Evolutionary conservation across 2,888 invertebrate species (phyloP).

Genomic region (Isoperla grammatica): DNA sequence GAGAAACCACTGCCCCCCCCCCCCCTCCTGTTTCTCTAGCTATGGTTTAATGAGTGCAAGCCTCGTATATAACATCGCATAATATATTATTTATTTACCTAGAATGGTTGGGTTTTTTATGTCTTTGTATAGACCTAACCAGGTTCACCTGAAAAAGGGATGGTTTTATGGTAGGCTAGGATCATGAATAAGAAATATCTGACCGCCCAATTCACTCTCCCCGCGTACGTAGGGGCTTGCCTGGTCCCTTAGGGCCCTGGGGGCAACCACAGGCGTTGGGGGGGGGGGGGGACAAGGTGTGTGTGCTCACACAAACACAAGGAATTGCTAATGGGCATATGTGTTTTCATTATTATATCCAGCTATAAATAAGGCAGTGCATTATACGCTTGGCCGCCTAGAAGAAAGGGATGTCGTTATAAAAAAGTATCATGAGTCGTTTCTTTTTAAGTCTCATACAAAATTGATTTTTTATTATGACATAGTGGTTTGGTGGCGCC

Average conservation of each 20-base stretch:
- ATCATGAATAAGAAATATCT: conserved; percentile 26
- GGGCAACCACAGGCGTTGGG: conserved; percentile 1
- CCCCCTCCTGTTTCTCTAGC: no score
- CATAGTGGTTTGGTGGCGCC: no score
- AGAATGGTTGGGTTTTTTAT: not conserved
- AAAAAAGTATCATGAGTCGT: no score
- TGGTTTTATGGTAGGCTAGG: conserved; percentile 14
- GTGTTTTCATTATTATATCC: conserved; percentile 4
- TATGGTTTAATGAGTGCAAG: conserved; percentile 7
- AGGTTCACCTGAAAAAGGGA: conserved; percentile 6
- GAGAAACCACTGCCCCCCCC: no score
- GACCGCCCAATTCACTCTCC: conserved; percentile 21
- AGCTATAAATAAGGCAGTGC: not conserved
- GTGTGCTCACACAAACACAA: not conserved
- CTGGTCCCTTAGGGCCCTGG: not conserved
- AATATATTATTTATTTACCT: conserved; percentile 15
- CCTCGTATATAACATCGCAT: conserved; percentile 4
- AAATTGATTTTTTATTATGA: no score
- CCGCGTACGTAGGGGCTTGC: conserved; percentile 2
- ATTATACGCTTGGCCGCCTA: no score
- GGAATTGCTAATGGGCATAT: conserved; percentile 6
- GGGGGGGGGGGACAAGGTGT: not conserved
- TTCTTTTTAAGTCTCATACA: no score
- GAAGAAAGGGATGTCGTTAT: no score
- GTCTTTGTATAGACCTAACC: not conserved